phyloP scores from a whole-genome alignment of 2,888 invertebrate species.

The Timema cristinae region DNA sequence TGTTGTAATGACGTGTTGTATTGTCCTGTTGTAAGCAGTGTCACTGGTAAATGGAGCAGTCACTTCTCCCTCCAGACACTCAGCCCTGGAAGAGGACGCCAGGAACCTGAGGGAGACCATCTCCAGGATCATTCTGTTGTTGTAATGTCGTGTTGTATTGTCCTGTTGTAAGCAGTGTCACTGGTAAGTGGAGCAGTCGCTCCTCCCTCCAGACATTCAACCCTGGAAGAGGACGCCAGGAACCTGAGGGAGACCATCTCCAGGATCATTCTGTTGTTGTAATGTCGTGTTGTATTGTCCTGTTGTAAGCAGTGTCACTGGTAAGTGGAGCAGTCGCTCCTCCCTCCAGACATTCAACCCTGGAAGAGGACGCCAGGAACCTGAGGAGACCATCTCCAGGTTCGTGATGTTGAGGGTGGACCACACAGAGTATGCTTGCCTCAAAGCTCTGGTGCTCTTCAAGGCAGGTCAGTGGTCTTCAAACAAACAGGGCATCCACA shows the following conservation, averaged over 20 bases:
- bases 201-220: slow-evolving; percentile 50
- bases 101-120: slow-evolving; percentile 61
- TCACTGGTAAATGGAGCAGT: slow-evolving; percentile 46
- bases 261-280: background rate
- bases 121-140: slow-evolving; percentile 58
- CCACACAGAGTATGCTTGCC: slow-evolving; percentile 77
- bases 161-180: too few species aligned
- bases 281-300: background rate
- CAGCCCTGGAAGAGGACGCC: slow-evolving; percentile 53
- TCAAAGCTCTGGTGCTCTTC: slow-evolving; percentile 78
- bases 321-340: slow-evolving; percentile 48
- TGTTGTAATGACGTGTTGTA: too few species aligned
- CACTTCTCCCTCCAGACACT: slow-evolving; percentile 51
- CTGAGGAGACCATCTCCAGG: slow-evolving; percentile 62
- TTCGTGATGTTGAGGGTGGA: slow-evolving; percentile 66
- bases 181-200: slow-evolving; percentile 47
- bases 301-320: slow-evolving; percentile 38
- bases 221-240: slow-evolving; percentile 44
- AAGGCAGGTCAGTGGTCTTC: slow-evolving; percentile 61
- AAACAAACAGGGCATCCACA: too few species aligned
- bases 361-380: slow-evolving; percentile 56
- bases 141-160: too few species aligned
- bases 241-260: background rate
- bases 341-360: slow-evolving; percentile 49
- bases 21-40: too few species aligned